phyloP scores from a whole-genome alignment of 2,888 invertebrate genomes.

The Hyalella azteca region DNA sequence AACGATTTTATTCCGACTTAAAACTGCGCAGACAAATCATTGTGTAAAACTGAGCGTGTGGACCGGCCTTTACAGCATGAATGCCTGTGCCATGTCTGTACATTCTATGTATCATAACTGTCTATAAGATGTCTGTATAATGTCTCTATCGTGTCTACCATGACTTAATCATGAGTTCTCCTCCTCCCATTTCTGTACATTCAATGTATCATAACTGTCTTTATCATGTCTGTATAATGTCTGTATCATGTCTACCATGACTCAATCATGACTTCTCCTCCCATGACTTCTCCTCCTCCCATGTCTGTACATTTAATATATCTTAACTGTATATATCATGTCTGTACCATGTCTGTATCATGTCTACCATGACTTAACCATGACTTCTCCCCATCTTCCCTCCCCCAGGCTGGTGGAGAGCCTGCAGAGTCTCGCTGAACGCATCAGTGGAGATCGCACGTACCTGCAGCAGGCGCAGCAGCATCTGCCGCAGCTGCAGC shows the following conservation, averaged over 20 bases:
- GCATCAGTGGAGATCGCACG: background rate
- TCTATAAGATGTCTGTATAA: background rate
- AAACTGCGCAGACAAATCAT: too few species aligned
- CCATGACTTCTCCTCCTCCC: background rate
- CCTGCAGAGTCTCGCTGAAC: background rate
- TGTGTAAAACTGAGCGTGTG: too few species aligned
- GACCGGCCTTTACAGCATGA: too few species aligned
- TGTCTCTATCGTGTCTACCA: too few species aligned
- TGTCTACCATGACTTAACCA: background rate
- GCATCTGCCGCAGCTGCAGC: background rate
- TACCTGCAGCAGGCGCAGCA: constrained; percentile 19
- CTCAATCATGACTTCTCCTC: background rate
- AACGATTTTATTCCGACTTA: too few species aligned
- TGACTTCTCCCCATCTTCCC: background rate
- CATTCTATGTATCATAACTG: background rate
- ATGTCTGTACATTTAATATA: background rate
- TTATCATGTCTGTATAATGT: too few species aligned
- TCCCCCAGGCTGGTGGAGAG: background rate
- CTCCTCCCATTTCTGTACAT: too few species aligned
- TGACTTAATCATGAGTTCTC: too few species aligned
- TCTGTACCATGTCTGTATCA: background rate
- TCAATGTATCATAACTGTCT: background rate
- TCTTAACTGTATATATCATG: background rate
- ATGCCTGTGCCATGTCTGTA: too few species aligned
- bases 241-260: too few species aligned